These are phyloP conservation scores for Bacillus rossius DNA, from an alignment of 1,140 invertebrate genomes.

Conservation along the genomic window DNA sequence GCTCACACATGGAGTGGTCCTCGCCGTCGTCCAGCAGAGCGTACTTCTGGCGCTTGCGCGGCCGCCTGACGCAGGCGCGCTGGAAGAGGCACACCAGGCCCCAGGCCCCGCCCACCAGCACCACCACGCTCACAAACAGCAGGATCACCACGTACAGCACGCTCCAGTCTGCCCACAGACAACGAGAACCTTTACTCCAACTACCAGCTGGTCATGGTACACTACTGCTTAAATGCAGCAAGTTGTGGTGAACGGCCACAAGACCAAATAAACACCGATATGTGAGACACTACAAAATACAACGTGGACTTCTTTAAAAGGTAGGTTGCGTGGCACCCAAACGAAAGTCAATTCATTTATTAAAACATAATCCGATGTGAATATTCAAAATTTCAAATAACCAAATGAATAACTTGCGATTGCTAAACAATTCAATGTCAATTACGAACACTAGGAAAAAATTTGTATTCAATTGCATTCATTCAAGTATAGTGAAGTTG, in stretches of 20 bases:
- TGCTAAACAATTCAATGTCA: too few relatives aligned
- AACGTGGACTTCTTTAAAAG: not conserved
- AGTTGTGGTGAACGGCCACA: not conserved
- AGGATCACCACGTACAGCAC: slow-evolving; percentile 80
- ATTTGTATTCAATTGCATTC: too few relatives aligned
- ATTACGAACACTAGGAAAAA: too few relatives aligned
- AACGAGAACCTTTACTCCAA: too few relatives aligned
- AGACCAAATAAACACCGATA: not conserved
- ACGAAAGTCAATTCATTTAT: too few relatives aligned
- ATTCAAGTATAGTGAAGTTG: too few relatives aligned
- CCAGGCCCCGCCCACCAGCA: slow-evolving; percentile 62
- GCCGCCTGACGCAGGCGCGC: slow-evolving; percentile 46
- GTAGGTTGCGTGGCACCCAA: too few relatives aligned
- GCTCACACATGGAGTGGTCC: slow-evolving; percentile 37
- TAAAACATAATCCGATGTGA: too few relatives aligned
- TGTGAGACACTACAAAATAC: not conserved
- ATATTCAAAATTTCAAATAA: too few relatives aligned
- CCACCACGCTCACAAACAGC: slow-evolving; percentile 55
- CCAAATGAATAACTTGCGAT: too few relatives aligned
- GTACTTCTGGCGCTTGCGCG: slow-evolving; percentile 50
- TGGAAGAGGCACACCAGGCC: slow-evolving; percentile 60
- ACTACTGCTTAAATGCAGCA: not conserved
- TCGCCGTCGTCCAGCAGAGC: slow-evolving; percentile 55
- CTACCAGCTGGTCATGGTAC: not conserved
- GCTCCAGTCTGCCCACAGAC: slow-evolving; percentile 67